phyloP scores from a whole-genome alignment of 2,113 vertebrate species.

The Cettia cetti region DNA sequence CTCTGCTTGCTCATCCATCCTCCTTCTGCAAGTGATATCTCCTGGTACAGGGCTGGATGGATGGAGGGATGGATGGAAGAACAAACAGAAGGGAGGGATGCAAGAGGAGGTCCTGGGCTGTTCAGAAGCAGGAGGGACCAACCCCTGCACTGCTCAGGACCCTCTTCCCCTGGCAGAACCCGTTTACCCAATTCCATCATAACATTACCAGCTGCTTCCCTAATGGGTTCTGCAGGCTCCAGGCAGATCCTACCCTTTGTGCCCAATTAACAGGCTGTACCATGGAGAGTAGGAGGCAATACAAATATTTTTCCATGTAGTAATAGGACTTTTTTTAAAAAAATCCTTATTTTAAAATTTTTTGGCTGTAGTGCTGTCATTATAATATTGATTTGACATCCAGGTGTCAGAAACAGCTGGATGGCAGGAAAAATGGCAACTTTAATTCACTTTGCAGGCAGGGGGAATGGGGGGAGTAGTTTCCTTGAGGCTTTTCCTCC shows the following conservation, averaged over 20 bases:
- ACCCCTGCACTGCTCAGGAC: background rate
- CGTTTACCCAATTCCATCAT: fast-evolving
- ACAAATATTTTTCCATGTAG: conserved; percentile 33
- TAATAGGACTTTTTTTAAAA: background rate
- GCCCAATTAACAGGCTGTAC: conserved; percentile 21
- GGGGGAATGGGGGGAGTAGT: background rate
- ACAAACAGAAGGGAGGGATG: too few species aligned
- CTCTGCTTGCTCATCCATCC: background rate
- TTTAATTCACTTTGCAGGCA: background rate
- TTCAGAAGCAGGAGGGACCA: background rate
- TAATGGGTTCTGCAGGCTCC: background rate
- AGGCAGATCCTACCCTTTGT: background rate
- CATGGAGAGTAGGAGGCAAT: conserved; percentile 35
- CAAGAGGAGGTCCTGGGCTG: background rate
- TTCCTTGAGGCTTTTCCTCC: conserved; percentile 7
- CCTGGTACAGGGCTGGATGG: fast-evolving
- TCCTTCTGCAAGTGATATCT: background rate
- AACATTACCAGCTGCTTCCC: background rate
- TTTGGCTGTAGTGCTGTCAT: background rate
- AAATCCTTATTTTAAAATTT: background rate
- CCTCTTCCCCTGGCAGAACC: background rate
- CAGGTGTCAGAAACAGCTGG: conserved; percentile 43
- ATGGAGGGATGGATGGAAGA: background rate
- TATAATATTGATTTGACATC: conserved; percentile 30
- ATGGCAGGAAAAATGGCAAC: conserved; percentile 25